Conservation (phyloP, 2,113 vertebrate species). For the Oncorhynchus gorbuscha region DNA sequence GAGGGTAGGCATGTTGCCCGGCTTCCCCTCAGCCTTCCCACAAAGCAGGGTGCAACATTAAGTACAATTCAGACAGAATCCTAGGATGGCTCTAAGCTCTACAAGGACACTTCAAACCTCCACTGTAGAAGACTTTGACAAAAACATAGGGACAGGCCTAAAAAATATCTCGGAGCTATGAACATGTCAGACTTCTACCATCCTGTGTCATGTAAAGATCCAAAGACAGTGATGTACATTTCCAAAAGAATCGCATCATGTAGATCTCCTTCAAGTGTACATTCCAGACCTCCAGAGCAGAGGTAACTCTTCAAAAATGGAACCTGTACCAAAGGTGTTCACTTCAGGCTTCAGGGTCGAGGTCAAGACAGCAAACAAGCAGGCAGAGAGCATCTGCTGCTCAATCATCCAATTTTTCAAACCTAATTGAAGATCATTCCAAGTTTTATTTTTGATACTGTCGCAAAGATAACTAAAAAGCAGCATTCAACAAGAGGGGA, state of each 20-base stretch:
- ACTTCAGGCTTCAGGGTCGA: slow-evolving; percentile 19
- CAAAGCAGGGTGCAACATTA: slow-evolving; percentile 45
- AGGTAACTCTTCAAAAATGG: not conserved
- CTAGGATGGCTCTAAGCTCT: slow-evolving; percentile 3
- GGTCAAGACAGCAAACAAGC: slow-evolving; percentile 16
- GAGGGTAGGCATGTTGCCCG: slow-evolving; percentile 76
- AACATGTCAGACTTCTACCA: not conserved
- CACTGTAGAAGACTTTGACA: not conserved
- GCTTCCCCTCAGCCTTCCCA: slow-evolving; percentile 30
- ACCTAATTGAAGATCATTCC: too few relatives aligned
- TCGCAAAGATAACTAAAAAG: too few relatives aligned
- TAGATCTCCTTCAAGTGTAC: not conserved
- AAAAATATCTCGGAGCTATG: not conserved
- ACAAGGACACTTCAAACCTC: not conserved
- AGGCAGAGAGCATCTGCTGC: slow-evolving; percentile 17
- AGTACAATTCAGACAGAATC: slow-evolving; percentile 10
- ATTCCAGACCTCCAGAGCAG: not conserved
- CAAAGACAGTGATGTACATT: not conserved
- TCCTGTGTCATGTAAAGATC: not conserved
- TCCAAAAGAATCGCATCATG: not conserved
- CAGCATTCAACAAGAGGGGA: too few relatives aligned
- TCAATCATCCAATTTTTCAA: too few relatives aligned
- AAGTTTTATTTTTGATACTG: too few relatives aligned
- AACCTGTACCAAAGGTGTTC: not conserved
- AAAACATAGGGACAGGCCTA: not conserved